Conservation (phyloP, 2,797 vertebrate genomes). For the Malurus splendens region DNA sequence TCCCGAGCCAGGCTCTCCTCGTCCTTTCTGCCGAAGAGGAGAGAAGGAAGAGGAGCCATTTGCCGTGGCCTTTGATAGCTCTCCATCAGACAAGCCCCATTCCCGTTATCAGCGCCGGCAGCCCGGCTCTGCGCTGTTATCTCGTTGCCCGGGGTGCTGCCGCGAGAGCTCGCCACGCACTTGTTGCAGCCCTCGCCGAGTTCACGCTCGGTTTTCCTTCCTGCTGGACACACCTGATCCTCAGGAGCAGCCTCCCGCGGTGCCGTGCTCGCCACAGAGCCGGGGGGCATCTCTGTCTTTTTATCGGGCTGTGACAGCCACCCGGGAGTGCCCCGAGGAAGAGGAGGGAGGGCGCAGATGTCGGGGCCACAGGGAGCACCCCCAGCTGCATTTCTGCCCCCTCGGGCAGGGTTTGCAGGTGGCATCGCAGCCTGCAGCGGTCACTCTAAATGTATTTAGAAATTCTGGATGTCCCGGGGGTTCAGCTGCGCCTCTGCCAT, state of each 20-base stretch:
- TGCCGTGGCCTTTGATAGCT: background rate
- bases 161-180: background rate
- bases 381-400: background rate
- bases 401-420: background rate
- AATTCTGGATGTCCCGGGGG: background rate
- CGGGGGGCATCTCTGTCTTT: accelerated
- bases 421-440: constrained; percentile 21
- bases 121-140: background rate
- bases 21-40: background rate
- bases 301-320: accelerated
- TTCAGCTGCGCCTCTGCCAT: background rate
- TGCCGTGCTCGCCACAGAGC: background rate
- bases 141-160: background rate
- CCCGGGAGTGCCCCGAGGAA: accelerated
- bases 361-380: background rate
- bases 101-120: accelerated
- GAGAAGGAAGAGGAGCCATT: background rate
- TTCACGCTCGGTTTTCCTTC: background rate
- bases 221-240: background rate
- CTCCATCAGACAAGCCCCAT: background rate
- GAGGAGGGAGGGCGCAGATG: accelerated
- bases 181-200: background rate
- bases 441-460: background rate
- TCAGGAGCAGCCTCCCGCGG: background rate
- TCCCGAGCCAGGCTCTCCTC: background rate